Conservation (phyloP, 2,797 vertebrate species). For the Mormyrus proboscirostris region DNA sequence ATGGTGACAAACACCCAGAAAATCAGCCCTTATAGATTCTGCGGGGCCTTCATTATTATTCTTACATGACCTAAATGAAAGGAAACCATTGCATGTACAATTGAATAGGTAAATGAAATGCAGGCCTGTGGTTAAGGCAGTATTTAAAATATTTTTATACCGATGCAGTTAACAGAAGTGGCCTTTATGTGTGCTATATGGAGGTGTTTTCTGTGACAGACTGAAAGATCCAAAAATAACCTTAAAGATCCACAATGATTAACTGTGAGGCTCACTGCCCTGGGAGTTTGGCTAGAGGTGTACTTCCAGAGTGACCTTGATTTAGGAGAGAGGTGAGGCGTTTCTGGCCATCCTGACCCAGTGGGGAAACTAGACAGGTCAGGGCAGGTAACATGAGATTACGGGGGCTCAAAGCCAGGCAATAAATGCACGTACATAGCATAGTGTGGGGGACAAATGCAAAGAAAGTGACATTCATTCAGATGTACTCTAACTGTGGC, state of each 20-base stretch:
- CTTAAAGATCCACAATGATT: conserved; percentile 23
- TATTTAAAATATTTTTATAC: neutral
- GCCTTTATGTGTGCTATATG: neutral
- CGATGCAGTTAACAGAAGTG: neutral
- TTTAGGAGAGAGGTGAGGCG: neutral
- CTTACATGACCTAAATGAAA: neutral
- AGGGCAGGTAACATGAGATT: neutral
- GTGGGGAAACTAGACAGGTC: neutral
- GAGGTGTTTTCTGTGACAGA: neutral
- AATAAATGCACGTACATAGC: neutral
- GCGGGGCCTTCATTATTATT: neutral
- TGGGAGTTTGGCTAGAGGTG: conserved; percentile 13
- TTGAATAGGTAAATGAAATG: neutral
- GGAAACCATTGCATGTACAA: neutral
- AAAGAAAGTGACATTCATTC: neutral
- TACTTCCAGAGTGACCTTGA: conserved; percentile 11
- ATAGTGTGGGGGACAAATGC: neutral
- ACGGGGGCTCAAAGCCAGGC: neutral
- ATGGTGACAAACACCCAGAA: neutral
- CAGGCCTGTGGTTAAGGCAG: neutral
- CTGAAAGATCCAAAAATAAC: conserved; percentile 9
- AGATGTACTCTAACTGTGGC: neutral
- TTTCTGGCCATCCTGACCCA: neutral
- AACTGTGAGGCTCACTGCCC: conserved; percentile 15
- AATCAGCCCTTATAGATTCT: neutral